phyloP scores from a whole-genome alignment of 2,888 invertebrate species.

The Frankliniella intonsa region DNA sequence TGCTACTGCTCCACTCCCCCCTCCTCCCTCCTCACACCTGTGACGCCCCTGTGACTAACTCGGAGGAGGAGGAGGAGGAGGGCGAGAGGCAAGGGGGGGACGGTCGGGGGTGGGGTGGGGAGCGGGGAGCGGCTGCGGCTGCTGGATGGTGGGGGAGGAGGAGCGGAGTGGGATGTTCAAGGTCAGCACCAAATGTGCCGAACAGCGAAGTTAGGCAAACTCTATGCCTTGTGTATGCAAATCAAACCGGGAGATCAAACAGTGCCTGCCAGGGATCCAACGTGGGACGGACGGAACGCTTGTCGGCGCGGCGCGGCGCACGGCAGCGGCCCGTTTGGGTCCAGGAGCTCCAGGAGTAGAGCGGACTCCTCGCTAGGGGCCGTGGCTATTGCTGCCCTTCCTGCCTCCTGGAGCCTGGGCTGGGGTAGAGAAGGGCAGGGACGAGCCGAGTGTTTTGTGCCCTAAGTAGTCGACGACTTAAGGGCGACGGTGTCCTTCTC shows the following conservation, averaged over 20 bases:
- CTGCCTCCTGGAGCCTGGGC: no score
- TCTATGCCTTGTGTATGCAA: slow-evolving; percentile 20
- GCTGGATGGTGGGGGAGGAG: slow-evolving; percentile 10
- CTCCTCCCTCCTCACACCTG: slow-evolving; percentile 15
- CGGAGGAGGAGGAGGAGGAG: not conserved
- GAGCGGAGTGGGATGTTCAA: slow-evolving; percentile 3
- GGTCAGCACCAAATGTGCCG: slow-evolving; percentile 15
- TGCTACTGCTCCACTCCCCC: not conserved
- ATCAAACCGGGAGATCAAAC: slow-evolving; percentile 15
- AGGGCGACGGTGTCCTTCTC: no score
- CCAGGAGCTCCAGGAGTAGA: no score
- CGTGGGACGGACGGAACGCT: not conserved
- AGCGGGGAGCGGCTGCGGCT: not conserved
- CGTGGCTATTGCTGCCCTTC: no score
- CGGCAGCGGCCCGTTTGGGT: not conserved
- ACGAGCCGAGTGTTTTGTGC: no score
- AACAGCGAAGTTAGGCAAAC: slow-evolving; percentile 21
- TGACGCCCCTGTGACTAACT: slow-evolving; percentile 24
- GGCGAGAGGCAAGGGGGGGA: not conserved
- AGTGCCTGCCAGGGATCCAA: not conserved
- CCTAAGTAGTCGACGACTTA: no score
- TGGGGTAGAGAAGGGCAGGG: no score
- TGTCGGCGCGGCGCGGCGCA: not conserved
- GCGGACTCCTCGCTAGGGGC: no score
- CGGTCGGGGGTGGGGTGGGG: not conserved